These are phyloP conservation scores for Aphidius colemani DNA, from an alignment of 2,888 invertebrate species.

Conservation along the genomic window DNA sequence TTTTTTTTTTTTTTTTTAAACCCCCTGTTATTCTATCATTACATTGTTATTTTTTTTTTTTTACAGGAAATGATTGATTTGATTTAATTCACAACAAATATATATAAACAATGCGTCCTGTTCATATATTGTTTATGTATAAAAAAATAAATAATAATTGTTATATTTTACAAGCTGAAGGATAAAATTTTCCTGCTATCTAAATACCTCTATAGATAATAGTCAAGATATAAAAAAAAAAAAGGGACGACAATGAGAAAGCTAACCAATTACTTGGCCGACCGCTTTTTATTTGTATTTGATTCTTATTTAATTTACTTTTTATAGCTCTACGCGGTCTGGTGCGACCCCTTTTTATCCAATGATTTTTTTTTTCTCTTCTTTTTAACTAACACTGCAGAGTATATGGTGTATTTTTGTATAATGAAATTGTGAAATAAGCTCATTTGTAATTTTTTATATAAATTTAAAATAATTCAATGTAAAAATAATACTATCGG, in stretches of 20 bases:
- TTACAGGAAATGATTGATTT: too few relatives aligned
- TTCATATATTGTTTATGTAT: too few relatives aligned
- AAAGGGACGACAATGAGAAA: constrained; percentile 38
- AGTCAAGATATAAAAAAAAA: too few relatives aligned
- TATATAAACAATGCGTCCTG: too few relatives aligned
- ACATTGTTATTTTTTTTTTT: too few relatives aligned
- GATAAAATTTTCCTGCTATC: too few relatives aligned
- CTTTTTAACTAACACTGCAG: not conserved
- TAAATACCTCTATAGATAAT: too few relatives aligned
- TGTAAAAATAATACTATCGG: constrained; percentile 7
- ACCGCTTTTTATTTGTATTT: constrained; percentile 59
- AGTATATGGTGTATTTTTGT: constrained; percentile 20
- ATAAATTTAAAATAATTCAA: constrained; percentile 34
- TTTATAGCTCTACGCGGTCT: constrained; percentile 45
- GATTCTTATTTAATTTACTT: constrained; percentile 61
- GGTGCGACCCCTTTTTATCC: constrained; percentile 19
- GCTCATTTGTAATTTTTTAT: constrained; percentile 33
- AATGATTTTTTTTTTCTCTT: not conserved
- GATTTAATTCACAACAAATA: too few relatives aligned
- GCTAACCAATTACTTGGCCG: constrained; percentile 59
- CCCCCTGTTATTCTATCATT: too few relatives aligned
- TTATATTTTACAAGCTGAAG: too few relatives aligned
- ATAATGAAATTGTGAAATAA: constrained; percentile 53
- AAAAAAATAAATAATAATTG: too few relatives aligned
- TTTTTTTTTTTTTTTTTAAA: too few relatives aligned